phyloP scores from a whole-genome alignment of 2,797 vertebrate genomes.

The Acanthopagrus latus region DNA sequence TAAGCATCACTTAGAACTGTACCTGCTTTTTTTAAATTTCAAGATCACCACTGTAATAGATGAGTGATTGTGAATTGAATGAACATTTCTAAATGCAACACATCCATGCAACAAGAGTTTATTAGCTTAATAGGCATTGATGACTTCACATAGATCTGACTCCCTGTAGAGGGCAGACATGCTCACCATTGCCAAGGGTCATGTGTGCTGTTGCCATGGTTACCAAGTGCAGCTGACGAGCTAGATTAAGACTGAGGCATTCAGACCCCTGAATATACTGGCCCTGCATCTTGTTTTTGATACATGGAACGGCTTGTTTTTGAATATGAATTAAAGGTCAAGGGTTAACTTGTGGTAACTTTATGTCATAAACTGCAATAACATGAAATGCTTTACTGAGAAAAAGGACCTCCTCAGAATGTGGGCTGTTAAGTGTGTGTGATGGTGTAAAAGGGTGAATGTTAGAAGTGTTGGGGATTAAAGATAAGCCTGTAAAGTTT shows the following conservation, averaged over 20 bases:
- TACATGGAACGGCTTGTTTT: slow-evolving; percentile 43
- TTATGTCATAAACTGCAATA: slow-evolving; percentile 71
- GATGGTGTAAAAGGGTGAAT: slow-evolving; percentile 48
- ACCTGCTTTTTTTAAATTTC: slow-evolving; percentile 48
- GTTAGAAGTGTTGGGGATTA: slow-evolving; percentile 19
- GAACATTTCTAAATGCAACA: slow-evolving; percentile 61
- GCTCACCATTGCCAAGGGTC: slow-evolving; percentile 32
- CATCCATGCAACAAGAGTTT: slow-evolving; percentile 33
- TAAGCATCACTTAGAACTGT: slow-evolving; percentile 50
- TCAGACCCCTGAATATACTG: slow-evolving; percentile 9
- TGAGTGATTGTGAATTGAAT: slow-evolving; percentile 29
- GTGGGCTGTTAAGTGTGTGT: slow-evolving; percentile 48
- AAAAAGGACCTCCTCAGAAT: slow-evolving; percentile 42
- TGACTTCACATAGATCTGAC: slow-evolving; percentile 33
- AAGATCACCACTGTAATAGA: slow-evolving; percentile 47
- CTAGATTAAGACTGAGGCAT: too few relatives aligned
- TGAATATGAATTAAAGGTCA: slow-evolving; percentile 53
- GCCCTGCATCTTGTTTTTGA: slow-evolving; percentile 41
- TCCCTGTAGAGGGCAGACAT: not conserved
- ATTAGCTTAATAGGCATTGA: slow-evolving; percentile 13
- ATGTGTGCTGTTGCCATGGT: slow-evolving; percentile 44
- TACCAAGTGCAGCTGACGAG: slow-evolving; percentile 36
- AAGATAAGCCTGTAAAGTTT: slow-evolving; percentile 42
- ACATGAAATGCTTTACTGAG: slow-evolving; percentile 57
- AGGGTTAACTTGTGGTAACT: slow-evolving; percentile 53